These are phyloP conservation scores for Pseudomugil gertrudae DNA, from an alignment of 2,797 vertebrate species.

Conservation along the genomic window DNA sequence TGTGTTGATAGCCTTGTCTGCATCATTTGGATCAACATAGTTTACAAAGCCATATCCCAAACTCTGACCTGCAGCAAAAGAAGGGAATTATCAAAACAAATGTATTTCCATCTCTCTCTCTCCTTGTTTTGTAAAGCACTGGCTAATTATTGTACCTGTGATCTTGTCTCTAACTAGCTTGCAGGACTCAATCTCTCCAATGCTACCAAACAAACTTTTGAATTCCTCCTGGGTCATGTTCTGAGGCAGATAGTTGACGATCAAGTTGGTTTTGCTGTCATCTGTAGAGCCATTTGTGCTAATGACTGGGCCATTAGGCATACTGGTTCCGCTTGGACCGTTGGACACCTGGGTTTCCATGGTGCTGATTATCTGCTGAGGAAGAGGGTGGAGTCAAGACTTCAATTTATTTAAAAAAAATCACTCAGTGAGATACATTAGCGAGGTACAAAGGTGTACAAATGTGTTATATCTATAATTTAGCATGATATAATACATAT, in stretches of 20 bases:
- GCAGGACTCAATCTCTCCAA: conserved; percentile 96
- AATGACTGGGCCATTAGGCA: conserved; percentile 91
- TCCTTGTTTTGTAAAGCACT: neutral
- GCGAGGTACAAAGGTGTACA: conserved; percentile 15
- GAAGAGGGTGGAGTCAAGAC: conserved; percentile 75
- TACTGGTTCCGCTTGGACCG: conserved; percentile 88
- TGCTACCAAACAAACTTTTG: conserved; percentile 95
- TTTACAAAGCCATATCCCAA: conserved; percentile 97
- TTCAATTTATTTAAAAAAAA: conserved; percentile 30
- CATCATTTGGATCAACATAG: conserved; percentile 95
- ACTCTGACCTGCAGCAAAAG: conserved; percentile 88
- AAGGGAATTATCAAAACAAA: conserved; percentile 16
- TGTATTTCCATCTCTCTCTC: neutral
- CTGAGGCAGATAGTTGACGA: conserved; percentile 98
- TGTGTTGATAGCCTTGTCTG: conserved; percentile 97
- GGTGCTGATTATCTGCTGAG: conserved; percentile 98
- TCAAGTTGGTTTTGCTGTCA: conserved; percentile 98
- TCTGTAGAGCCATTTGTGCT: conserved; percentile 89
- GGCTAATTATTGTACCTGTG: conserved; percentile 83
- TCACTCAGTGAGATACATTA: conserved; percentile 11
- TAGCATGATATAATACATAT: conserved; percentile 17
- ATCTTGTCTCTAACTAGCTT: conserved; percentile 97
- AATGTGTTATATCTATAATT: conserved; percentile 17
- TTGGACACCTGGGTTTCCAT: conserved; percentile 99
- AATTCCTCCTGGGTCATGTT: conserved; percentile 99